Conservation (phyloP, 1,140 invertebrate species). For the Adoxophyes honmai region DNA sequence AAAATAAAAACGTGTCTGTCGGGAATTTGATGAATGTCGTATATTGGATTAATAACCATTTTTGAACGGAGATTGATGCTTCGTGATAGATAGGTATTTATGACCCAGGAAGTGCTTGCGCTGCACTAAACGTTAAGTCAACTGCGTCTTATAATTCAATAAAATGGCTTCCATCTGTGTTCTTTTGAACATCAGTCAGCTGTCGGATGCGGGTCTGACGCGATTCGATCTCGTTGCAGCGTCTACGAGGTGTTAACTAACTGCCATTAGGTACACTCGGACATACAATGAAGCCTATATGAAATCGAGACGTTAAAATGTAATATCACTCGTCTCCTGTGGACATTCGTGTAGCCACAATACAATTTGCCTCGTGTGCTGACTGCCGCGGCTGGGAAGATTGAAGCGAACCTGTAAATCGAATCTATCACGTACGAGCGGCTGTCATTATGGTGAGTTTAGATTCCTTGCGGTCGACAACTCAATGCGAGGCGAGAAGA, state of each 20-base stretch:
- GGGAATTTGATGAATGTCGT: slow-evolving; percentile 31
- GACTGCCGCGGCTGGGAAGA: slow-evolving; percentile 39
- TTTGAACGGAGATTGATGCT: too few relatives aligned
- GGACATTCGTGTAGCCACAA: slow-evolving; percentile 57
- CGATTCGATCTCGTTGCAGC: slow-evolving; percentile 20
- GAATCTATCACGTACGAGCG: slow-evolving; percentile 60
- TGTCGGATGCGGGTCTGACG: slow-evolving; percentile 21
- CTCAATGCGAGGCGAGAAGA: slow-evolving; percentile 25
- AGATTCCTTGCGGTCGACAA: slow-evolving; percentile 53
- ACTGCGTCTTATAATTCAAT: slow-evolving; percentile 3
- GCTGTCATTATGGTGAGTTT: slow-evolving; percentile 51
- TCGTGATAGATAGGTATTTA: slow-evolving; percentile 43
- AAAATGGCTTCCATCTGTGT: slow-evolving; percentile 21
- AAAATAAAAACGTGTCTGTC: slow-evolving; percentile 40
- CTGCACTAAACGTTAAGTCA: slow-evolving; percentile 20
- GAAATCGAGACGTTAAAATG: slow-evolving; percentile 28
- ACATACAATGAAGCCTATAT: slow-evolving; percentile 20
- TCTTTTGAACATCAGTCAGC: slow-evolving; percentile 21
- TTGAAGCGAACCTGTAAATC: slow-evolving; percentile 66
- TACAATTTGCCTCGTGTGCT: slow-evolving; percentile 48
- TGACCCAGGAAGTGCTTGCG: slow-evolving; percentile 38
- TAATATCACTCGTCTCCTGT: slow-evolving; percentile 32
- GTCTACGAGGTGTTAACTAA: slow-evolving; percentile 29
- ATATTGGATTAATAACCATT: too few relatives aligned
- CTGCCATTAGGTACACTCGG: slow-evolving; percentile 17